Evolutionary conservation across 53 echinoderm and acorn worm genomes (phyloP), one percentile per base, ranked within the genome.

Genomic region (Mesocentrotus franciscanus): DNA sequence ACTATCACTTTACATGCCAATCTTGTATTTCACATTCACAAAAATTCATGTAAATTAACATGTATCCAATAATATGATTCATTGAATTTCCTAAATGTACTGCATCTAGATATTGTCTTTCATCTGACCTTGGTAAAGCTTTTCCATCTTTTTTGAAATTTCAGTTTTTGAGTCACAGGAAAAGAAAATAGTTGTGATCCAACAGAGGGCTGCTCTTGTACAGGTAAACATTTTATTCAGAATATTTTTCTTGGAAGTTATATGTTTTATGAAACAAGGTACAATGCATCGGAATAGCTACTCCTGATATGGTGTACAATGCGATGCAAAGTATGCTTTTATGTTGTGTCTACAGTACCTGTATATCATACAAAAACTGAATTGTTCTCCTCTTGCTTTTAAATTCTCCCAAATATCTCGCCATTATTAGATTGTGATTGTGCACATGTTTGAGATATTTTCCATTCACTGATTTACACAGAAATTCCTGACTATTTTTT

Each of bases 111-210:
- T 83, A 17, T 85, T 90, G 61, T 76, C 74, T 90, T 72, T 4
- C 27, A 32, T 74, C 14, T 74, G 30, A 74, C 29, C 7, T 74
- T 1, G 74, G 0, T 18, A 0, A 24, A 8, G 24, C 4, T 74
- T 74, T 74, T 13, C 32, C 14, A 30, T 74, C 74, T 22, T 26
- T 74, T 30, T 11, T 30, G 64, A 22, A 8, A 60, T 95, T 93
- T n/a, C 95, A 98, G 98, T 98, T 56, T 98, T 97, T 95, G 97
- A 97, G 60, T 96, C 92, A 49, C 76, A 84, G n/a, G 97, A 97
- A 61, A 96, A 96, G 81, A 96, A 94, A 64, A 95, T 98, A 72
- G 96, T 97, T 6, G 96, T 97, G 61, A 95, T 98, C 56, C 98
- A 98, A 30, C 97, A 97, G 78, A 85, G 98, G 60, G 96, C 97